Conservation (phyloP, 35 echinoderm and acorn worm genomes). For the Lytechinus pictus region DNA sequence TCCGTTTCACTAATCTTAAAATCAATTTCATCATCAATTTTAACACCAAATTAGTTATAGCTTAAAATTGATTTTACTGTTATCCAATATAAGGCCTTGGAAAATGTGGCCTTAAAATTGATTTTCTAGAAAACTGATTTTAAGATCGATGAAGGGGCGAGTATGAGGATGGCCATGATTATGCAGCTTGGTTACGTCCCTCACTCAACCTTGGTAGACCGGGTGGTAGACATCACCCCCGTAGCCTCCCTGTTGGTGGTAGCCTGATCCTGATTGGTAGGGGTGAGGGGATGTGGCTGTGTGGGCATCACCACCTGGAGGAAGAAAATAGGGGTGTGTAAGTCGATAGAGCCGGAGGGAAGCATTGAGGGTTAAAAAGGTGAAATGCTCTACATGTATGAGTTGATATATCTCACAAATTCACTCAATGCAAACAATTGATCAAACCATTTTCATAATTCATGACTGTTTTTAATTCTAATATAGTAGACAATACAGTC, state of each 20-base stretch:
- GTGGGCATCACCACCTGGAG: constrained; percentile 47
- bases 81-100: too few species aligned
- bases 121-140: too few species aligned
- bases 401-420: too few species aligned
- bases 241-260: constrained; percentile 45
- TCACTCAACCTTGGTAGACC: constrained; percentile 39
- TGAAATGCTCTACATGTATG: neutral
- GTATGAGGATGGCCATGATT: neutral
- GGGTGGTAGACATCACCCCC: neutral
- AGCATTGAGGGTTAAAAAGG: neutral
- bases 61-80: too few species aligned
- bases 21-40: too few species aligned
- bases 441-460: neutral
- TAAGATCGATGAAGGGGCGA: too few species aligned
- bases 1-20: too few species aligned
- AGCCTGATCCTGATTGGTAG: constrained; percentile 46
- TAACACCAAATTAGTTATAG: too few species aligned
- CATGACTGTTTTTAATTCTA: neutral
- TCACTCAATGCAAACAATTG: too few species aligned
- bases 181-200: neutral
- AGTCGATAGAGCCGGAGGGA: neutral
- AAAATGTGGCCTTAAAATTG: too few species aligned
- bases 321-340: constrained; percentile 30
- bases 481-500: neutral
- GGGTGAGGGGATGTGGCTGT: neutral